Evolutionary conservation across 2,113 vertebrate genomes (phyloP).

Genomic region (Phrynosoma blainvillii): DNA sequence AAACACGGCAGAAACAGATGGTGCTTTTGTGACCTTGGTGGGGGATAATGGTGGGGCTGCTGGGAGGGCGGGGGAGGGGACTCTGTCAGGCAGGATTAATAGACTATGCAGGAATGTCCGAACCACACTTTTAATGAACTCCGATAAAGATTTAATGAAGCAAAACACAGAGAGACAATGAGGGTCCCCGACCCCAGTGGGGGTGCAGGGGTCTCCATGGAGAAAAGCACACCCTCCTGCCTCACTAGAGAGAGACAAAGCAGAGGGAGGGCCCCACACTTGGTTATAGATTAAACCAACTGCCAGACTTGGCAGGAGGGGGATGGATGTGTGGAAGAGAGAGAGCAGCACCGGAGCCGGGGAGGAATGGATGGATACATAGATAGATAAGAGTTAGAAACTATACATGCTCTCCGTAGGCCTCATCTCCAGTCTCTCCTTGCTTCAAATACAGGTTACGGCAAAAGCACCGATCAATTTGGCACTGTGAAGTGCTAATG

Average conservation of each 20-base stretch:
- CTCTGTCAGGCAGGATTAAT: constrained; percentile 40
- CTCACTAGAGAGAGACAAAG: constrained; percentile 21
- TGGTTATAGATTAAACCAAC: constrained; percentile 45
- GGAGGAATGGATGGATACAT: background rate
- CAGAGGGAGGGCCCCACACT: constrained; percentile 10
- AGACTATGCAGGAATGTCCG: constrained; percentile 43
- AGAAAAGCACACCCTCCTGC: constrained; percentile 19
- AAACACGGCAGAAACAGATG: constrained; percentile 44
- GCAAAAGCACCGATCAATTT: background rate
- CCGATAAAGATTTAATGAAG: constrained; percentile 47
- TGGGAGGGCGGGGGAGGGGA: constrained; percentile 26
- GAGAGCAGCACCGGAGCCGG: background rate
- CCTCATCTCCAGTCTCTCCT: too few species aligned
- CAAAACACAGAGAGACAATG: constrained; percentile 29
- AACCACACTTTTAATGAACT: constrained; percentile 48
- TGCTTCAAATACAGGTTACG: background rate
- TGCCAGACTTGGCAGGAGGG: background rate
- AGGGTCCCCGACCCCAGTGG: constrained; percentile 23
- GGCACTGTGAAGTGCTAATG: background rate
- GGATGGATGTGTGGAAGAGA: background rate
- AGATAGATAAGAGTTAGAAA: background rate
- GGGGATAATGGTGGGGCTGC: constrained; percentile 27
- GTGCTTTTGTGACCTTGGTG: constrained; percentile 37
- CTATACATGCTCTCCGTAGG: background rate
- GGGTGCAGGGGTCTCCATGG: constrained; percentile 18